These are phyloP conservation scores for Ylistrum balloti DNA, from an alignment of 1,140 invertebrate species.

Conservation along the genomic window DNA sequence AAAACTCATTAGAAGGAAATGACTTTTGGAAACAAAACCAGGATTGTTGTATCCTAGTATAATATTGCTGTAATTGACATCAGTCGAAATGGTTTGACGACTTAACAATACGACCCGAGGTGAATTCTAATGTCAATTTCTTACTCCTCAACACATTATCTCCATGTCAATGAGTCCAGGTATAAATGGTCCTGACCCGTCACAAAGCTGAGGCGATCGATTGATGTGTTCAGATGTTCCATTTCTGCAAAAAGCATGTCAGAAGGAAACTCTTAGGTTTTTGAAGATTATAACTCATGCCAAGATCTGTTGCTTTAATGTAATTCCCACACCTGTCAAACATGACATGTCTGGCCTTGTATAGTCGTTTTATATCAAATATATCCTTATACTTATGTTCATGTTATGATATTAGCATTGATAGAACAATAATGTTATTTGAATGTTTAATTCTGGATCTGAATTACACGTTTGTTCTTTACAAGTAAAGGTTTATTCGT, in stretches of 20 bases:
- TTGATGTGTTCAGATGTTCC: neutral
- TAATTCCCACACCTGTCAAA: neutral
- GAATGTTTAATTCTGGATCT: neutral
- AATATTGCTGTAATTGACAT: neutral
- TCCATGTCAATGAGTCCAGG: constrained; percentile 17
- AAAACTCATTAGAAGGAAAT: neutral
- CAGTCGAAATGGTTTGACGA: neutral
- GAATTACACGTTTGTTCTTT: neutral
- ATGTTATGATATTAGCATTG: neutral
- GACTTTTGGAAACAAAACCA: neutral
- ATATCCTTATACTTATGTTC: neutral
- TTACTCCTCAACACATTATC: neutral
- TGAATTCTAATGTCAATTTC: neutral
- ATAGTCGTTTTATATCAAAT: neutral
- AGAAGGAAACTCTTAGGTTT: neutral
- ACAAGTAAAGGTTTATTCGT: neutral
- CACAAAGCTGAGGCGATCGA: neutral
- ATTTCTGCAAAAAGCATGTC: neutral
- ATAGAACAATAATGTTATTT: neutral
- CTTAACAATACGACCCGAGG: neutral
- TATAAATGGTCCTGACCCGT: neutral
- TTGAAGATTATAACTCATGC: neutral
- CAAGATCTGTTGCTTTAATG: neutral
- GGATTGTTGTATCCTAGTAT: neutral
- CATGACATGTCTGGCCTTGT: neutral